phyloP scores from a whole-genome alignment of 2,113 vertebrate genomes.

The Notothenia rossii region DNA sequence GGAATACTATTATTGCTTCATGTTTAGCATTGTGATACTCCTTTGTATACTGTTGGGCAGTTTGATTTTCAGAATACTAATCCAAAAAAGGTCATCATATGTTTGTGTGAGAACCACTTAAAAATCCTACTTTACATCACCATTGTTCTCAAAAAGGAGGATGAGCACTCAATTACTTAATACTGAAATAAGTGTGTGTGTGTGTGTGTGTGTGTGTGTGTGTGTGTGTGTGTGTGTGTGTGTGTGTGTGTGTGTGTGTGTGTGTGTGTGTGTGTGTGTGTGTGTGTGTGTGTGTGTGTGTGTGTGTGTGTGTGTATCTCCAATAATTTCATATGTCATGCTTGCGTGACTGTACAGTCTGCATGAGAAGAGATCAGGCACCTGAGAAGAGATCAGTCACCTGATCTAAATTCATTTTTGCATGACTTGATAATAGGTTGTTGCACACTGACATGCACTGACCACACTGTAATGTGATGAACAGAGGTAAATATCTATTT shows the following conservation, averaged over 20 bases:
- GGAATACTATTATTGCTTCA: no score
- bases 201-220: no score
- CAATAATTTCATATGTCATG: constrained; percentile 9
- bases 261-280: not conserved
- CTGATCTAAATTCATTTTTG: constrained; percentile 22
- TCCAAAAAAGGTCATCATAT: no score
- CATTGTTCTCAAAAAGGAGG: not conserved
- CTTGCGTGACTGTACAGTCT: not conserved
- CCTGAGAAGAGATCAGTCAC: constrained; percentile 12
- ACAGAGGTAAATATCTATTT: not conserved
- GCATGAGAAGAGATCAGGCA: not conserved
- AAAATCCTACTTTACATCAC: no score
- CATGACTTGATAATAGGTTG: constrained; percentile 27
- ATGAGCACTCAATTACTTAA: not conserved
- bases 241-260: no score
- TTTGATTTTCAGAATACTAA: no score
- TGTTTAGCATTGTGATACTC: no score
- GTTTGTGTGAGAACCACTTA: no score
- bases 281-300: not conserved
- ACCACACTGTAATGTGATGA: not conserved
- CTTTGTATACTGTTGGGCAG: no score
- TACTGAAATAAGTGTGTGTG: not conserved
- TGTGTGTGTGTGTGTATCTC: not conserved
- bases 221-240: no score
- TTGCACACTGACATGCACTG: not conserved